A percentile compares a stretch with the other conserved stretches of the same genome.
Conservation (phyloP, 2,797 vertebrate species). For the Sylvia borin region DNA sequence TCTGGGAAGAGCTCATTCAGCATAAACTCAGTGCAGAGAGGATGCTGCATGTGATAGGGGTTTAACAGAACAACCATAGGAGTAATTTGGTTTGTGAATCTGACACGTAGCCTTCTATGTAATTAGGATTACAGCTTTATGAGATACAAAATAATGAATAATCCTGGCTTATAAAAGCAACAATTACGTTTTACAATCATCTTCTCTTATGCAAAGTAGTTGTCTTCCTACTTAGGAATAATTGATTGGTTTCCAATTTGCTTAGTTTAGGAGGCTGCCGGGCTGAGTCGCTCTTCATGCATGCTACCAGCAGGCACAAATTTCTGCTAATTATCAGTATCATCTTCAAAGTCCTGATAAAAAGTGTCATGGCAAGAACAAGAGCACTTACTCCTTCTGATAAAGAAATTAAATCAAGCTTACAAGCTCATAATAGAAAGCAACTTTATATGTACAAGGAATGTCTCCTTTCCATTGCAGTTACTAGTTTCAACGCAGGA, state of each 20-base stretch:
- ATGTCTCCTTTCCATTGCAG: not conserved
- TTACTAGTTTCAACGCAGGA: not conserved
- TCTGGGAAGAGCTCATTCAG: not conserved
- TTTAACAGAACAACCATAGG: not conserved
- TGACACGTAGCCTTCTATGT: not conserved
- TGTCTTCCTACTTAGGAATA: not conserved
- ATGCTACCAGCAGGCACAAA: not conserved
- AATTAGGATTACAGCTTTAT: constrained; percentile 23
- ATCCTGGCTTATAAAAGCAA: constrained; percentile 7
- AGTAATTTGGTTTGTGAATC: not conserved
- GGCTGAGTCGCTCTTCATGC: not conserved
- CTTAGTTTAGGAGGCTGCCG: not conserved
- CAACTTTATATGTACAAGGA: not conserved
- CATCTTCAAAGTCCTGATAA: not conserved
- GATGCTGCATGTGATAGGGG: not conserved
- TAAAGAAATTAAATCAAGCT: not conserved
- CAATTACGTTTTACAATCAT: not conserved
- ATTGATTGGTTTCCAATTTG: constrained; percentile 1
- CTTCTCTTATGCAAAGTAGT: constrained; percentile 14
- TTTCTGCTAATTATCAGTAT: not conserved
- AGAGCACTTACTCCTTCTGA: not conserved
- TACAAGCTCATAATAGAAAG: not conserved
- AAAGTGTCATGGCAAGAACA: not conserved
- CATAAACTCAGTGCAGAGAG: not conserved
- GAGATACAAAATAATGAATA: constrained; percentile 3